A percentile compares a stretch with the other conserved stretches of the same genome.
phyloP scores from a whole-genome alignment of 1,140 invertebrate species.

The Branchinecta lynchi region DNA sequence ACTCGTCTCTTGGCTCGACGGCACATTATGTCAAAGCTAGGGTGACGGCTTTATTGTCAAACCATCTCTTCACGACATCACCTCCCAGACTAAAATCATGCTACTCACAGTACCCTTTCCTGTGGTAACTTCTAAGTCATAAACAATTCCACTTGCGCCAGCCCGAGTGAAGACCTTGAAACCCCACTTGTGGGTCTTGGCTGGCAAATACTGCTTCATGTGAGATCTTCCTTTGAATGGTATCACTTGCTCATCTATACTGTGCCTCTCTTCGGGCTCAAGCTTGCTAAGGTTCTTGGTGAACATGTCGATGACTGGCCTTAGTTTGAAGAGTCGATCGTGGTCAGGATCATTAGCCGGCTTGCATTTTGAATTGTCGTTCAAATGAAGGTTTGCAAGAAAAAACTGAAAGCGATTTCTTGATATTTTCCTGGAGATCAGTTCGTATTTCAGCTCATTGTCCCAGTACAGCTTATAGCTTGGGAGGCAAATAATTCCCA shows the following conservation, averaged over 20 bases:
- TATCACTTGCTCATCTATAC: constrained; percentile 26
- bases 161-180: constrained; percentile 24
- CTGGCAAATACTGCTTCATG: constrained; percentile 28
- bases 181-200: constrained; percentile 28
- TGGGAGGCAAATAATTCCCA: too few species aligned
- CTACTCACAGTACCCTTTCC: too few species aligned
- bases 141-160: too few species aligned
- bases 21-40: constrained; percentile 31
- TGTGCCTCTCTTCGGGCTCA: constrained; percentile 28
- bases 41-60: constrained; percentile 32
- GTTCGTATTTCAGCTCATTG: constrained; percentile 20
- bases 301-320: constrained; percentile 27
- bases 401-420: constrained; percentile 25
- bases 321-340: constrained; percentile 31
- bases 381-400: constrained; percentile 23
- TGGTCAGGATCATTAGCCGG: constrained; percentile 23
- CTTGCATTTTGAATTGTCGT: constrained; percentile 22
- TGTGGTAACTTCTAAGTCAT: too few species aligned
- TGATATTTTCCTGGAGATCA: constrained; percentile 24
- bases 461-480: constrained; percentile 25
- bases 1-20: constrained; percentile 27
- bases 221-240: constrained; percentile 29
- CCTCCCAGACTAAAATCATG: too few species aligned
- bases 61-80: constrained; percentile 24
- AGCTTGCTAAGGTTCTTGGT: constrained; percentile 26